Evolutionary conservation across 2,888 invertebrate genomes (phyloP), one percentile per base, ranked within the genome.

Genomic region (Callimorpha dominula): DNA sequence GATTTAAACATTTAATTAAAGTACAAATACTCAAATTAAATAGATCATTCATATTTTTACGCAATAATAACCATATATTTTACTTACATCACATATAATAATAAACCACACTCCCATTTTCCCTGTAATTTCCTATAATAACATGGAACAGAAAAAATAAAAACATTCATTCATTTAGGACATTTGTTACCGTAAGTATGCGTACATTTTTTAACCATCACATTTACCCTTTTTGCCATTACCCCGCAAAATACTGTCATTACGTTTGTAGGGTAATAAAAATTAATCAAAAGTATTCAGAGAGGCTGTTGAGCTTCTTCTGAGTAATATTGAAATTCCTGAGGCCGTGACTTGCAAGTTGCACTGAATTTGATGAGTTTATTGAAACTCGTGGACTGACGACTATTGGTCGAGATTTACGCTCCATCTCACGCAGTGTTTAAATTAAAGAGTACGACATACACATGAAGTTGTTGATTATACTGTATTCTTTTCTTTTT

Each of bases 361-460:
- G 89, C 87, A 88, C 84, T 86, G 76, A 79, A 74, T 72, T 80
- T 86, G 85, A 86, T 83, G 81, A 87, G 82, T 85, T 84, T 76
- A 75, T 79, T 76, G 69, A 54, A 31, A 9, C 7, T 9, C 6
- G 9, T 8, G 76, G 73, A 85, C 86, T 64, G 62, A 80, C 85
- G 84, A 82, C 68, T 81, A 70, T 73, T 12, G 17, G 50, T 64
- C 14, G 31, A 60, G 14, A 60, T 68, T n/a, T 7, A 6, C 40
- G n/a, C 1, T n/a, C 11, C 1, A 17, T 9, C 43, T 46, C 6
- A 46, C 43, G 6, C 31, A 31, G 4, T 9, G 3, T 9, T 46
- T 4, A 46, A 46, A 46, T 46, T 46, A 46, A 46, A 8, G 43
- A 46, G 31, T 31, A 31, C 31, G 31, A 31, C 31, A 31, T 31